Base-by-base conservation (phyloP, 1,140 invertebrate genomes). In the Nephotettix cincticeps region DNA sequence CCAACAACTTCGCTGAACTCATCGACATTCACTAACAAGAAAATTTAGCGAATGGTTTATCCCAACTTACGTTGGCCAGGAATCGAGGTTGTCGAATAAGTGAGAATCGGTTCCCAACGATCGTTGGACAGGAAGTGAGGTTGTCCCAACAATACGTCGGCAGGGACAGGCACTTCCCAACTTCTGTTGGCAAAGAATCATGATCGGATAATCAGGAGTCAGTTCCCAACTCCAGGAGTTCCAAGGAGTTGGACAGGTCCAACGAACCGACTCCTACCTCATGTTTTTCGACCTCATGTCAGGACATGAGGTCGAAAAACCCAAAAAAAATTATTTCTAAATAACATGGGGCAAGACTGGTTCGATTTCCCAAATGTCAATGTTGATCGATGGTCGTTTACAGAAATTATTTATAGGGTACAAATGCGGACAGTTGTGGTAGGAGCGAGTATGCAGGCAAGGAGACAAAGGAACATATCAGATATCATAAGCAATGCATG, bases 31-130 rank as follows among this genome's bases (percentile, higher is more conserved):
- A n/a, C n/a, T n/a, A n/a, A n/a, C n/a, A n/a, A n/a, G 78, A 77
- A 75, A n/a, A 74, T 67, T 68, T 61, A 75, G 68, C 65, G 66
- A 70, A 56, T 65, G 70, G 70, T 64, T 19, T 67, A 51, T 23
- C 68, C 61, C 25, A 63, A 27, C n/a, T 13, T 63, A 61, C 27
- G 23, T 29, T n/a, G n/a, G n/a, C n/a, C n/a, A n/a, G n/a, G n/a
- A n/a, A n/a, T n/a, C n/a, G n/a, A n/a, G n/a, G n/a, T 17, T 19
- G 4, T 2, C 47, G 1, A 40, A 30, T 56, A 58, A 36, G 19
- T 27, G 21, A 65, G 28, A 64, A 30, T 6, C 25, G 21, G 43
- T 65, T 54, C 6, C 17, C 63, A 45, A 61, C 51, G 1, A 58
- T n/a, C n/a, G n/a, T n/a, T n/a, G n/a, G n/a, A n/a, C n/a, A n/a